phyloP scores from a whole-genome alignment of 1,140 invertebrate genomes.

The Eueides isabella region DNA sequence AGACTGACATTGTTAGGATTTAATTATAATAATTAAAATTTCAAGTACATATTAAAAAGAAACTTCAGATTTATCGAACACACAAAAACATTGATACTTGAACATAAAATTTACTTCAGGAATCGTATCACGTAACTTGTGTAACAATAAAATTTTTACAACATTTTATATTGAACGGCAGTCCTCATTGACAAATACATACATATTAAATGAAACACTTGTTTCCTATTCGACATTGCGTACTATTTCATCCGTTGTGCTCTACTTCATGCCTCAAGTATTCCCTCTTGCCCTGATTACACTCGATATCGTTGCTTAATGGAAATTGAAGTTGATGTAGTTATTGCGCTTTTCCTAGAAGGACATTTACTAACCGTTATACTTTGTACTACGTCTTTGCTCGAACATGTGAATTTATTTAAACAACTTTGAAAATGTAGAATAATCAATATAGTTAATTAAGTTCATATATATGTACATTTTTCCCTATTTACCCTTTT shows the following conservation, averaged over 20 bases:
- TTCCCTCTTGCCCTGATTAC: background rate
- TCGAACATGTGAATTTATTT: background rate
- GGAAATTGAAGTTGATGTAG: slow-evolving; percentile 11
- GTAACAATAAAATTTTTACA: too few relatives aligned
- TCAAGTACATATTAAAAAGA: too few relatives aligned
- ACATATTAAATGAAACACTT: background rate
- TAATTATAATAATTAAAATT: too few relatives aligned
- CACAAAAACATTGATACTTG: too few relatives aligned
- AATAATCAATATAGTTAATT: too few relatives aligned
- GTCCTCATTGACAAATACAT: background rate
- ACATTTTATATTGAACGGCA: background rate
- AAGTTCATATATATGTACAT: too few relatives aligned
- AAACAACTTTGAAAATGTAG: too few relatives aligned
- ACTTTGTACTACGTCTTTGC: background rate
- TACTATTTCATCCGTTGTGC: background rate
- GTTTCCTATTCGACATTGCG: background rate
- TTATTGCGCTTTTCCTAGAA: background rate
- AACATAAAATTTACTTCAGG: too few relatives aligned
- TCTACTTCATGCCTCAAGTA: background rate
- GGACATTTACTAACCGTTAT: background rate
- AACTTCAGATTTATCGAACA: too few relatives aligned
- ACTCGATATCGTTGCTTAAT: slow-evolving; percentile 18
- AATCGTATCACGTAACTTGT: too few relatives aligned
- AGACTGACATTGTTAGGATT: too few relatives aligned
- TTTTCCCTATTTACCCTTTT: too few relatives aligned